Evolutionary conservation across 2,797 vertebrate genomes (phyloP).

Genomic region (Myotis myotis): DNA sequence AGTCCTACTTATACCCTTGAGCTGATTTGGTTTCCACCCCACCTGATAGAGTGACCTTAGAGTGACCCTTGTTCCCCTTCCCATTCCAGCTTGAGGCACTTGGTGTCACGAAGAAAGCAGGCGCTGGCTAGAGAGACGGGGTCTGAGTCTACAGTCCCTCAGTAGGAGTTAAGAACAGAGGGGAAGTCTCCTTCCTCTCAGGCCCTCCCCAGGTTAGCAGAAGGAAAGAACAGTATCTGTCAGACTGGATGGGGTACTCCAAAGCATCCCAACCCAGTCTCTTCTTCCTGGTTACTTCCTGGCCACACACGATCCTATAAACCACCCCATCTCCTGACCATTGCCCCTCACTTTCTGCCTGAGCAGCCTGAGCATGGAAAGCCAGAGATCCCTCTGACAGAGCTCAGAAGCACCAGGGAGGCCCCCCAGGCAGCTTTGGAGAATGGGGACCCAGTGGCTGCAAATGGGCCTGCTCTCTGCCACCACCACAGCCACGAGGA

Average conservation of each 20-base stretch:
- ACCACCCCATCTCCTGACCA: background rate
- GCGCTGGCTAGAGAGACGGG: background rate
- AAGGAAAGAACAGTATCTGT: background rate
- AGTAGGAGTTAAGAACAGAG: background rate
- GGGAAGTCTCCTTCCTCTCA: background rate
- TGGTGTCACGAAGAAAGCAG: conserved; percentile 21
- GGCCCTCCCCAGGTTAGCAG: background rate
- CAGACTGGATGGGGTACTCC: background rate
- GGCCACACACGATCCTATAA: background rate
- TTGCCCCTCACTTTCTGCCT: background rate
- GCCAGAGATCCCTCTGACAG: background rate
- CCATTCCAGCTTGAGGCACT: conserved; percentile 55
- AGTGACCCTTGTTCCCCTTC: background rate
- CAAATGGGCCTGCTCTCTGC: background rate
- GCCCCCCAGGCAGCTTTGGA: background rate
- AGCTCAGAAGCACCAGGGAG: background rate
- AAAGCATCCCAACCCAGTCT: background rate
- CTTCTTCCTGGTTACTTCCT: background rate
- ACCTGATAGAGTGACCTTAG: background rate
- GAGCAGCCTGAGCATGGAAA: background rate
- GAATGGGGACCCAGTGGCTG: background rate
- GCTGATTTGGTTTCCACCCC: conserved; percentile 1
- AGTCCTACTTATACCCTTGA: conserved; percentile 39
- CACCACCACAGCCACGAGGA: background rate
- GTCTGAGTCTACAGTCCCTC: background rate